These are phyloP conservation scores for Dryomyza anilis DNA, from an alignment of 2,888 invertebrate genomes.

Conservation along the genomic window DNA sequence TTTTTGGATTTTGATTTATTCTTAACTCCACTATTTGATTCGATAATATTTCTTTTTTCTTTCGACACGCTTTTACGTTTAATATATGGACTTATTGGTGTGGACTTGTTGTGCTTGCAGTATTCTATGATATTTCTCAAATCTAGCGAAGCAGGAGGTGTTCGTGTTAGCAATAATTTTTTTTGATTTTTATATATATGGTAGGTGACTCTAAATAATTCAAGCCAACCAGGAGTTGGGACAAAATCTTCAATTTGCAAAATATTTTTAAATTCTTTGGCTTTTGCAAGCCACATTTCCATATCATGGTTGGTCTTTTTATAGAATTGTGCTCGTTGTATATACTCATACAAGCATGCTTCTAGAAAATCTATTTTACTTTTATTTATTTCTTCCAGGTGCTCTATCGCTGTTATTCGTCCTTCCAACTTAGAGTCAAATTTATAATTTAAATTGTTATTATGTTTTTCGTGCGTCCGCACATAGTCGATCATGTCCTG, in stretches of 20 bases:
- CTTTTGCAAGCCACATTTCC: constrained; percentile 48
- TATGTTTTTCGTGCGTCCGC: too few relatives aligned
- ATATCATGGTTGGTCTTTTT: constrained; percentile 46
- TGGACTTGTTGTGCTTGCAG: constrained; percentile 36
- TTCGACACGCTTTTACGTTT: too few relatives aligned
- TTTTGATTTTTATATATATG: constrained; percentile 51
- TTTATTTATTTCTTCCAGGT: constrained; percentile 43
- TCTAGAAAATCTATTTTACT: constrained; percentile 52
- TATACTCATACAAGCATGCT: constrained; percentile 54
- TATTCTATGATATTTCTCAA: constrained; percentile 52
- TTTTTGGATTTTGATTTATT: too few relatives aligned
- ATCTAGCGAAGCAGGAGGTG: constrained; percentile 48
- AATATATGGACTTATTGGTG: too few relatives aligned
- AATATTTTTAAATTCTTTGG: constrained; percentile 47
- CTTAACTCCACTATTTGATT: too few relatives aligned
- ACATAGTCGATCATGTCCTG: too few relatives aligned
- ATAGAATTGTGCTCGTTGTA: constrained; percentile 53
- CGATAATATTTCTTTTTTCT: too few relatives aligned
- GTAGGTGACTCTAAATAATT: constrained; percentile 51
- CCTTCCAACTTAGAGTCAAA: too few relatives aligned
- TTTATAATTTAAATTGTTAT: too few relatives aligned
- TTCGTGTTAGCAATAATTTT: constrained; percentile 45
- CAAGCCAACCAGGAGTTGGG: constrained; percentile 51
- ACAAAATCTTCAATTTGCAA: constrained; percentile 48
- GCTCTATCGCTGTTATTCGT: too few relatives aligned